Evolutionary conservation across 2,797 vertebrate genomes (phyloP).

Genomic region (Triplophysa yarkandensis): DNA sequence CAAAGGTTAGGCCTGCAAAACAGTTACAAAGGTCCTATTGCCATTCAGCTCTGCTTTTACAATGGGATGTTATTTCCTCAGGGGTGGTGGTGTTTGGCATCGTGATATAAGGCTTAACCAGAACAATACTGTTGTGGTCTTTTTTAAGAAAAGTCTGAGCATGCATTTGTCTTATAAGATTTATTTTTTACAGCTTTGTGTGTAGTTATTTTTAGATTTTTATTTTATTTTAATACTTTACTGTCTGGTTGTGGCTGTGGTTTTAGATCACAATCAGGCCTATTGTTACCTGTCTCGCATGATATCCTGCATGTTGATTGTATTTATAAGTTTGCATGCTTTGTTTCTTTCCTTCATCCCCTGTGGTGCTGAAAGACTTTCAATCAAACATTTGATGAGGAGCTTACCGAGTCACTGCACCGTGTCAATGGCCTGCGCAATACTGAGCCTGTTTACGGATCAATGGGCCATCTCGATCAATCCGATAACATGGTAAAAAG

Average conservation of each 20-base stretch:
- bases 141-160: background rate
- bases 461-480: slow-evolving; percentile 79
- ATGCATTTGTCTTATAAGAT: background rate
- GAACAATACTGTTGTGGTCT: background rate
- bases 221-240: background rate
- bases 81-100: background rate
- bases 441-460: slow-evolving; percentile 76
- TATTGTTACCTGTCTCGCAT: slow-evolving; percentile 2
- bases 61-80: slow-evolving; percentile 10
- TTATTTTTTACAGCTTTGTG: background rate
- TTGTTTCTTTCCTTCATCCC: slow-evolving; percentile 38
- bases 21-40: slow-evolving; percentile 11
- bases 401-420: slow-evolving; percentile 77
- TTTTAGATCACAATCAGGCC: background rate
- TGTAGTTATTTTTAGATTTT: background rate
- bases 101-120: background rate
- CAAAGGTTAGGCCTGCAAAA: background rate
- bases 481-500: slow-evolving; percentile 79
- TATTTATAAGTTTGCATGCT: slow-evolving; percentile 36
- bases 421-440: slow-evolving; percentile 77
- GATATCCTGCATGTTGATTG: slow-evolving; percentile 29
- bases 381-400: slow-evolving; percentile 78
- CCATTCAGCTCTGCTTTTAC: background rate
- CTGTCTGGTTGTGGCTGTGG: background rate
- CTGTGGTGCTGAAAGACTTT: slow-evolving; percentile 75